Conservation (phyloP, 2,797 vertebrate species). For the Enteromius paludinosus region DNA sequence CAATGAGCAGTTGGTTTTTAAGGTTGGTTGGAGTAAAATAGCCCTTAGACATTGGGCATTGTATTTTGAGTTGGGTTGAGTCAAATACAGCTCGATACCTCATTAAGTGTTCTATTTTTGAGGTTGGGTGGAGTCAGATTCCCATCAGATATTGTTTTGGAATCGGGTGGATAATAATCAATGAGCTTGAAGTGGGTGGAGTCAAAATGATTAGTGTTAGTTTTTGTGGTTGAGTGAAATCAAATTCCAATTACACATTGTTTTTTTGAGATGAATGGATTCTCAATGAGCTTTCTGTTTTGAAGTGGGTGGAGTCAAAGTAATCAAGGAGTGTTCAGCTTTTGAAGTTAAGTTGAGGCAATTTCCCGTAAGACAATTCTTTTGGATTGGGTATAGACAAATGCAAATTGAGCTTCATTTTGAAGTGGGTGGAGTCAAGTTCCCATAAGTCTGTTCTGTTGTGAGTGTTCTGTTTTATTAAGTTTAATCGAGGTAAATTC, state of each 20-base stretch:
- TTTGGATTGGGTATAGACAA: neutral
- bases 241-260: neutral
- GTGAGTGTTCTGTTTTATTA: neutral
- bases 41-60: neutral
- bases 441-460: neutral
- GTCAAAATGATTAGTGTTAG: too few relatives aligned
- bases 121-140: neutral
- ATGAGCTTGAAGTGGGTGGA: neutral
- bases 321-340: neutral
- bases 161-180: too few relatives aligned
- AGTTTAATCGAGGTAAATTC: neutral
- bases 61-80: neutral
- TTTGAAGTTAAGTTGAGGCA: neutral
- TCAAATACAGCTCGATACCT: neutral
- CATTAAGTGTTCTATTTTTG: neutral
- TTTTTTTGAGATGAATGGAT: neutral
- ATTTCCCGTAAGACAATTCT: neutral
- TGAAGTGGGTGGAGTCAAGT: neutral
- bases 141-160: neutral
- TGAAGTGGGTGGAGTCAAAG: neutral
- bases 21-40: neutral
- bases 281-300: neutral
- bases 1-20: too few relatives aligned
- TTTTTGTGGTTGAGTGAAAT: neutral
- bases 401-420: neutral